Evolutionary conservation across 2,113 vertebrate genomes (phyloP), one percentile per base, ranked within the genome.

Genomic region (Lasiurus borealis): DNA sequence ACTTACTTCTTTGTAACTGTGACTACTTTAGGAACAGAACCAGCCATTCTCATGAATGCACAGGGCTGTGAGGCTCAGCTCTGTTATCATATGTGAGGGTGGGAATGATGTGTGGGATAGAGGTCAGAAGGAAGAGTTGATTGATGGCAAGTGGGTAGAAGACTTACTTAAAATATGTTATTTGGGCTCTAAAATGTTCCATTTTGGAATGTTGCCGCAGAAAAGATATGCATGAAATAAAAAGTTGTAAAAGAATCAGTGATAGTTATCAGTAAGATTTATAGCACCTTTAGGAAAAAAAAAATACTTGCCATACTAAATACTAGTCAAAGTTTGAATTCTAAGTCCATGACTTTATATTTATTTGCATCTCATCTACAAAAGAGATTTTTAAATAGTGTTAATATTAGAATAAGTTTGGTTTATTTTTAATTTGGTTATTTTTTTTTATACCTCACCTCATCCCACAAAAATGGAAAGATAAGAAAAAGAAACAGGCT

Each of bases 121-220:
- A 87, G 92, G 80, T 95, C 89, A 90, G 50, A 72, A 87, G 85
- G 68, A 82, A 83, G 77, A 68, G 81, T 72, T 90, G 94, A 88
- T 93, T 95, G 96, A 93, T 94, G 34, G 92, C 82, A 92, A 64
- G 94, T 96, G 92, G 95, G 96, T 31, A 73, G 95, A 85, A 90
- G 66, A 69, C 8, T 84, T 72, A 52, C 85, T 97, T 88, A 81
- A 90, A 87, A 68, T 68, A 59, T 50, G n/a, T 75, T 82, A 44
- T 82, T 83, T 85, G 59, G 92, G 66, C 68, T 72, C 59, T 44
- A 82, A 12, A n/a, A 57, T 73, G 82, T 88, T 96, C 96, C 90
- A 9, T 90, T 90, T 94, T 48, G 80, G 31, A 87, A 69, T 71
- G 59, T 57, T 82, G 54, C 15, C 48, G 59, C 85, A 93, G 84